A percentile compares a stretch with the other conserved stretches of the same genome.
These are phyloP conservation scores for Subanguina moxae DNA, from an alignment of 1,140 invertebrate genomes.

Conservation along the genomic window DNA sequence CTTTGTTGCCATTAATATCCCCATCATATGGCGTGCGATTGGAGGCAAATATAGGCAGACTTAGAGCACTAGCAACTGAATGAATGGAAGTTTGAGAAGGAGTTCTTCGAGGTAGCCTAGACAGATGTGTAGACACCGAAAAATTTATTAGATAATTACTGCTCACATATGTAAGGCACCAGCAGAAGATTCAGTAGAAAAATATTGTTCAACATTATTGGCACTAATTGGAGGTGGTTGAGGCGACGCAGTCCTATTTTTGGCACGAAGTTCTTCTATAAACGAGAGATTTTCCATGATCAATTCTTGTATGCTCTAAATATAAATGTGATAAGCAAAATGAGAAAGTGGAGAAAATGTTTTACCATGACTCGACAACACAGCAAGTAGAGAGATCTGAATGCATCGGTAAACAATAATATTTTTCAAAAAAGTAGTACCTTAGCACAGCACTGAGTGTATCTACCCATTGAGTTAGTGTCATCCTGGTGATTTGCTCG, in stretches of 20 bases:
- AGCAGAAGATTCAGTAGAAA: too few species aligned
- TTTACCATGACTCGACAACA: slow-evolving; percentile 67
- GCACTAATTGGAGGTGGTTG: not conserved
- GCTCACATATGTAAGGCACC: too few species aligned
- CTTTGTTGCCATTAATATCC: not conserved
- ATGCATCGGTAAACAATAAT: slow-evolving; percentile 60
- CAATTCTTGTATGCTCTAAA: slow-evolving; percentile 47
- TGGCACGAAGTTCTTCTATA: not conserved
- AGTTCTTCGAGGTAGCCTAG: not conserved
- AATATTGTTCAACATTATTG: not conserved
- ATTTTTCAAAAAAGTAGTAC: not conserved
- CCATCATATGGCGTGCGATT: not conserved
- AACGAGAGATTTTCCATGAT: slow-evolving; percentile 25
- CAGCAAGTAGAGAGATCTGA: slow-evolving; percentile 68
- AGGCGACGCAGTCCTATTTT: not conserved
- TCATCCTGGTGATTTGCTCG: slow-evolving; percentile 69
- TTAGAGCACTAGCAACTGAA: not conserved
- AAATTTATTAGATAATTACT: too few species aligned
- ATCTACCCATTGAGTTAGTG: slow-evolving; percentile 73
- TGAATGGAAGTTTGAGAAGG: not conserved
- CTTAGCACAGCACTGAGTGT: slow-evolving; percentile 69
- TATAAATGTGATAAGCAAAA: slow-evolving; percentile 5
- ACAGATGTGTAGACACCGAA: too few species aligned
- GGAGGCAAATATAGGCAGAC: slow-evolving; percentile 2
- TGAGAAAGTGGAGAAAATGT: slow-evolving; percentile 61